Base-by-base conservation (phyloP, 2,113 vertebrate species). In the Heloderma charlesbogerti region DNA sequence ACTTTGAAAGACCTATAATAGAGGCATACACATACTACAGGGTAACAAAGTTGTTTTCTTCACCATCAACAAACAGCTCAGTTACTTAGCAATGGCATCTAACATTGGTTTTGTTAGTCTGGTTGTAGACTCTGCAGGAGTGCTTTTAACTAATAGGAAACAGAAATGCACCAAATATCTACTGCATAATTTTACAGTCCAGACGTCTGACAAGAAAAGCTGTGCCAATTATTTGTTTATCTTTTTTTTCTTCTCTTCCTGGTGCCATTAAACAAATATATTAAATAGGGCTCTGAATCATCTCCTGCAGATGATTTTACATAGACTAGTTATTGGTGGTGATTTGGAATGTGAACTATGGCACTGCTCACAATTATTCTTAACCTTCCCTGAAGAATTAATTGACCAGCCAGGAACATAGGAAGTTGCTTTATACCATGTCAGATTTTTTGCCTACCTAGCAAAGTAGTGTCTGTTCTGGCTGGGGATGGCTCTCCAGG, bases 51-150 rank as follows among this genome's bases (percentile, higher is more conserved):
- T 94, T 96, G 87, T 95, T 95, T 92, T 91, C 92, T 93, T 92
- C 92, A 96, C 95, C 94, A 96, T 94, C 93, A 94, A 96, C 95
- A 95, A 93, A 96, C 96, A 95, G 85, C 94, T 96, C 93, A 86
- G 93, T 96, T 93, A n/a, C n/a, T n/a, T n/a, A 96, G 95, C 94
- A 94, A 94, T 90, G 92, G 84, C 91, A 96, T 90, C 94, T 94
- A 95, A 93, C 96, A 97, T 94, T 95, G 97, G 96, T 97, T 97
- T 96, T 92, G 88, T 94, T 95, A 93, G 89, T 90, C 94, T 94
- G 90, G 94, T 93, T 96, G 94, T 93, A 94, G 91, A 89, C 93
- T 93, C 93, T 94, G 89, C 90, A 94, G 94, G 95, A 90, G 92
- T 91, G 91, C 95, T 96, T 96, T 94, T 84, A 97, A 92, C 90